phyloP scores from a whole-genome alignment of 2,113 vertebrate genomes.

The Hydropotes inermis region DNA sequence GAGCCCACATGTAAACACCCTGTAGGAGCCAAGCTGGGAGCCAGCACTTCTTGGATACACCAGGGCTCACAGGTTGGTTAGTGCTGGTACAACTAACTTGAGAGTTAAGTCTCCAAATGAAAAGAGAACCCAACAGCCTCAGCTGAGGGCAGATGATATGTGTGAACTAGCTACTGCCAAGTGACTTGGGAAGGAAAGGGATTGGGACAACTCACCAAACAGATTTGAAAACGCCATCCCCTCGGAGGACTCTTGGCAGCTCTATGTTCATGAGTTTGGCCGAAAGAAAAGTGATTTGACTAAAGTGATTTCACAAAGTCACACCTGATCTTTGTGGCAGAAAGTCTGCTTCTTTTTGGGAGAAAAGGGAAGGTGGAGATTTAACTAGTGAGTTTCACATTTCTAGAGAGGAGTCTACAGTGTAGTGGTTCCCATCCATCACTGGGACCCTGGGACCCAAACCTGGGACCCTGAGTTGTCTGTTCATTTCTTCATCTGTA shows the following conservation, averaged over 20 bases:
- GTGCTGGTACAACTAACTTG: slow-evolving; percentile 20
- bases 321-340: not conserved
- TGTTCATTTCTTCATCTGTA: not conserved
- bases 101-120: slow-evolving; percentile 35
- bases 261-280: not conserved
- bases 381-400: not conserved
- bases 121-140: slow-evolving; percentile 35
- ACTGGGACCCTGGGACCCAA: no score
- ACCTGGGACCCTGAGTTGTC: not conserved
- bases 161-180: not conserved
- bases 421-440: not conserved
- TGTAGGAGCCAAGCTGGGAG: slow-evolving; percentile 47
- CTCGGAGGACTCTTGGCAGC: accelerated
- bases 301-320: not conserved
- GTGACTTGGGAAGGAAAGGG: not conserved
- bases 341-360: not conserved
- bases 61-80: slow-evolving; percentile 49
- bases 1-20: not conserved
- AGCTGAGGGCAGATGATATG: slow-evolving; percentile 56
- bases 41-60: slow-evolving; percentile 42
- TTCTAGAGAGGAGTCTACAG: not conserved
- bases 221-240: not conserved
- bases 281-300: not conserved
- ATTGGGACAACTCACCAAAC: not conserved
- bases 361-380: not conserved